Conservation (phyloP, 2,113 vertebrate species). For the Coryphaenoides rupestris region DNA sequence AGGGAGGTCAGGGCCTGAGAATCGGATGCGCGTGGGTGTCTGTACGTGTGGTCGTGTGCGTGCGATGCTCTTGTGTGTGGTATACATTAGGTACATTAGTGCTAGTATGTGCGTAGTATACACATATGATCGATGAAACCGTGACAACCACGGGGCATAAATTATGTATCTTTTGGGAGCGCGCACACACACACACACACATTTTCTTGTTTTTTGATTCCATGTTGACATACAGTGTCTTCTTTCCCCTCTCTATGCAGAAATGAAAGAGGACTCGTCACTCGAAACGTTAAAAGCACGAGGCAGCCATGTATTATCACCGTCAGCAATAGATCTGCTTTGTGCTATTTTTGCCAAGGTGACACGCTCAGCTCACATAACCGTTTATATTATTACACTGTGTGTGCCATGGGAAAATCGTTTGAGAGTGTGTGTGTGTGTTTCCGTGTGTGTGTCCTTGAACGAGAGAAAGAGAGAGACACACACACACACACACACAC, state of each 20-base stretch:
- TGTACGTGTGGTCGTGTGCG: neutral
- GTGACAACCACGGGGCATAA: too few species aligned
- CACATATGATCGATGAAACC: too few species aligned
- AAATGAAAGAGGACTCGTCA: too few species aligned
- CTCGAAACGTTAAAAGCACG: too few species aligned
- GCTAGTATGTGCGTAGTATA: too few species aligned
- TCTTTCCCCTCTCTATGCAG: too few species aligned
- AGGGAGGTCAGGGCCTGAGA: conserved; percentile 39
- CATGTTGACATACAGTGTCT: too few species aligned
- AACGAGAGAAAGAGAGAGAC: neutral
- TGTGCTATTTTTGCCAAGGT: conserved; percentile 32
- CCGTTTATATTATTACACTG: conserved; percentile 25
- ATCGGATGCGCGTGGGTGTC: conserved; percentile 32
- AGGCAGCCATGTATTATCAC: neutral
- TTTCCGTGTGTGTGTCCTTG: neutral
- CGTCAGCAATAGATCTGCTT: conserved; percentile 18
- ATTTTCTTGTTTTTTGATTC: too few species aligned
- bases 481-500: neutral
- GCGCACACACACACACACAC: too few species aligned
- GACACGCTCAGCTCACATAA: conserved; percentile 21
- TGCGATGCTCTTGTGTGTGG: neutral
- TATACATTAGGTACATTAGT: too few species aligned
- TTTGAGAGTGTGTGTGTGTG: conserved; percentile 1
- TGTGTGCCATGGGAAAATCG: conserved; percentile 14
- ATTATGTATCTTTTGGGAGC: too few species aligned